Percentiles rank a stretch among this genome's conserved stretches.
Evolutionary conservation across 2,888 invertebrate species (phyloP).

Genomic region (Drosophila seclusa): DNA sequence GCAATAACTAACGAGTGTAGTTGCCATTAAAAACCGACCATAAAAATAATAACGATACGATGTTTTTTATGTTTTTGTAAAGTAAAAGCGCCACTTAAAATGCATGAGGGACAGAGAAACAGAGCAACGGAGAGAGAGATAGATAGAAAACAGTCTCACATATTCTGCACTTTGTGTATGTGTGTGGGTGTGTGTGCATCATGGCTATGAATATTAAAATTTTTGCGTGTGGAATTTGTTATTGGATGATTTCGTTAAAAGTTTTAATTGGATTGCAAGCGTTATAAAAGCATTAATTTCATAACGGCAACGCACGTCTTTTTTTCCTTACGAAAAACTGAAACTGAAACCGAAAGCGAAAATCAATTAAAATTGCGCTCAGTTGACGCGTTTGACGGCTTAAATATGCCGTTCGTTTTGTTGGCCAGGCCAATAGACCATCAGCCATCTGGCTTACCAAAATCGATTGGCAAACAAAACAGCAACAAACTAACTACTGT

Average conservation of each 20-base stretch:
- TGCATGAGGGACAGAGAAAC: conserved; percentile 3
- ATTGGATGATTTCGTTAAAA: conserved; percentile 60
- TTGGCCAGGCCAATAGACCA: conserved; percentile 10
- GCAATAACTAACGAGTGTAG: neutral
- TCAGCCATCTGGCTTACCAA: conserved; percentile 31
- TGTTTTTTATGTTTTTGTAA: conserved; percentile 21
- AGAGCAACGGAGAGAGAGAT: neutral
- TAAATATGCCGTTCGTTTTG: conserved; percentile 41
- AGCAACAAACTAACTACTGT: conserved; percentile 16
- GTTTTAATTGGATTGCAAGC: conserved; percentile 76
- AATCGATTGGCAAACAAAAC: conserved; percentile 17
- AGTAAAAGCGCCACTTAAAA: conserved; percentile 35
- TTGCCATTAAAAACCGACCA: conserved; percentile 10
- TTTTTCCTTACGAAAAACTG: conserved; percentile 25
- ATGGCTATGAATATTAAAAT: conserved; percentile 72
- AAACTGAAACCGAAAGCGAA: conserved; percentile 42
- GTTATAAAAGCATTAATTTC: conserved; percentile 60
- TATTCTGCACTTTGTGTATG: neutral
- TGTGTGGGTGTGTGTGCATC: conserved; percentile 21
- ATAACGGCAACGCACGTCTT: conserved; percentile 48
- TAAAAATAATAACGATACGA: conserved; percentile 22
- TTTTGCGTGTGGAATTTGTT: conserved; percentile 17
- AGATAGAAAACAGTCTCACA: neutral
- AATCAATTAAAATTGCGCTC: conserved; percentile 72
- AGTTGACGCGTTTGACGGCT: conserved; percentile 52